These are phyloP conservation scores for Poeciliopsis turneri DNA, from an alignment of 2,797 vertebrate species.

Conservation along the genomic window DNA sequence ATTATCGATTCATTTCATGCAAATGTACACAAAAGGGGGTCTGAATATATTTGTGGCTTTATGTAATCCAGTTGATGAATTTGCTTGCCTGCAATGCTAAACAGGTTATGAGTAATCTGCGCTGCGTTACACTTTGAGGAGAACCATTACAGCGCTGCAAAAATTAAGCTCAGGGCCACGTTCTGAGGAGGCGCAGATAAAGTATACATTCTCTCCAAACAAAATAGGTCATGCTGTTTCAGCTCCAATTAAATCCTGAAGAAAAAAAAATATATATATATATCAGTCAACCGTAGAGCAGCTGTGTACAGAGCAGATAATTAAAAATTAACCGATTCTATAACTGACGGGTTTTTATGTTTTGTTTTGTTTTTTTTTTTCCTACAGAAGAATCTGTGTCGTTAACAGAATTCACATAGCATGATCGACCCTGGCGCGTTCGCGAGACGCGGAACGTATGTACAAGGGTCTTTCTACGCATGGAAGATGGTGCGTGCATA, in stretches of 20 bases:
- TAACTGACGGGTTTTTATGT: conserved; percentile 62
- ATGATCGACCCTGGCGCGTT: conserved; percentile 41
- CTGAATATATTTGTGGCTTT: conserved; percentile 36
- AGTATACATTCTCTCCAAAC: conserved; percentile 76
- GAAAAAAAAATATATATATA: conserved; percentile 40
- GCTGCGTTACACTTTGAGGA: conserved; percentile 49
- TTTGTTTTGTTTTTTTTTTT: neutral
- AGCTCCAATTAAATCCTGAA: conserved; percentile 80
- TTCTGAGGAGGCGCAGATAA: conserved; percentile 73
- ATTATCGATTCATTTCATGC: conserved; percentile 32
- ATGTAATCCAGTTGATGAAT: conserved; percentile 63
- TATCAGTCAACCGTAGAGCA: conserved; percentile 69
- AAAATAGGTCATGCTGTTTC: conserved; percentile 85
- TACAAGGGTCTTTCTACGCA: conserved; percentile 65
- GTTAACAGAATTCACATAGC: conserved; percentile 54
- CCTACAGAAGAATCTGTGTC: conserved; percentile 55
- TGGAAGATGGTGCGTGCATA: conserved; percentile 68
- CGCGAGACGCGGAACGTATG: conserved; percentile 65
- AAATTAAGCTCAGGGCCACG: conserved; percentile 79
- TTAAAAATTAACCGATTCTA: conserved; percentile 79
- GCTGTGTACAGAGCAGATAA: conserved; percentile 72
- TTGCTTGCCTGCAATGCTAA: conserved; percentile 47
- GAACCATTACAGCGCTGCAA: conserved; percentile 50
- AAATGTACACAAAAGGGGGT: conserved; percentile 33
- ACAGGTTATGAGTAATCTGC: conserved; percentile 64